These are phyloP conservation scores for Bombus waltoni DNA, from an alignment of 1,140 invertebrate genomes.

Conservation along the genomic window DNA sequence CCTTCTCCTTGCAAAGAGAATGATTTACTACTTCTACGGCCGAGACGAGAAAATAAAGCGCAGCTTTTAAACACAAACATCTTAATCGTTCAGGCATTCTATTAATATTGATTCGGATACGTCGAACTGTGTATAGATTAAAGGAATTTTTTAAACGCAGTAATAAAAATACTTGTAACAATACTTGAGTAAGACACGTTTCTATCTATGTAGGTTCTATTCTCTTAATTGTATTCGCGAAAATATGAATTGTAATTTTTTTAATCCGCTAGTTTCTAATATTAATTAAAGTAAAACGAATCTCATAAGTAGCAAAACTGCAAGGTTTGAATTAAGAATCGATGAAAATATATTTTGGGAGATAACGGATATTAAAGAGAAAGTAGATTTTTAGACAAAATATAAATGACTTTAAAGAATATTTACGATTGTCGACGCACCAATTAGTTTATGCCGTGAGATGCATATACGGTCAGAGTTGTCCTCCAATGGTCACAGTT, in stretches of 20 bases:
- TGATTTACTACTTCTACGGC: constrained; percentile 7
- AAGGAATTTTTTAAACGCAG: too few species aligned
- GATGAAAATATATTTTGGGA: not conserved
- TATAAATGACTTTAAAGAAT: not conserved
- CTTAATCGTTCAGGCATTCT: constrained; percentile 10
- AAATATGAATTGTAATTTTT: too few species aligned
- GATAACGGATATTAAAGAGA: not conserved
- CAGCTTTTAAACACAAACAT: not conserved
- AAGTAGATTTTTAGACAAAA: not conserved
- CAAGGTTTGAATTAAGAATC: not conserved
- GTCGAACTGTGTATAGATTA: not conserved
- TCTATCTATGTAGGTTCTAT: too few species aligned
- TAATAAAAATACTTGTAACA: too few species aligned
- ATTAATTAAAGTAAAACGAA: too few species aligned
- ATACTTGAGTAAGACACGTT: too few species aligned
- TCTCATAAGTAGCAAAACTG: not conserved
- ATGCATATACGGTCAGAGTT: not conserved
- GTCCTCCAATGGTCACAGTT: constrained; percentile 30
- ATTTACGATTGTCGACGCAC: not conserved
- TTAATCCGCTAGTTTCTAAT: too few species aligned
- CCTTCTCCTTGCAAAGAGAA: constrained; percentile 7
- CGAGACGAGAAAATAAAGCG: constrained; percentile 7
- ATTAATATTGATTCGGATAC: constrained; percentile 9
- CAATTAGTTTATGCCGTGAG: not conserved
- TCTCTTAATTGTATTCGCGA: too few species aligned